Evolutionary conservation across 1,140 invertebrate species (phyloP).

Genomic region (Medauroidea extradentata): DNA sequence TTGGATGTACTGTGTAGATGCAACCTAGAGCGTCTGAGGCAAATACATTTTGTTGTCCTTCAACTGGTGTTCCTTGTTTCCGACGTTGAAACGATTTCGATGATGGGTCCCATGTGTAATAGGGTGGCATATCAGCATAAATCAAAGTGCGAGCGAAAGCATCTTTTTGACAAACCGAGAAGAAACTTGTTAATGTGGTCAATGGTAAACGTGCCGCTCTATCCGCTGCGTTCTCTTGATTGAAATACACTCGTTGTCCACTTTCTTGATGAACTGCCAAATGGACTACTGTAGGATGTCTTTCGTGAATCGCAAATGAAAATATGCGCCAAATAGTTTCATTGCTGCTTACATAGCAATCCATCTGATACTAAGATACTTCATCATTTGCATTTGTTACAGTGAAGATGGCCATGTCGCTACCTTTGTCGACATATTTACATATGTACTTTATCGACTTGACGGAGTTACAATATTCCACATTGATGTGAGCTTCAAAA

Average conservation of each 20-base stretch:
- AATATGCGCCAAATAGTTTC: not conserved
- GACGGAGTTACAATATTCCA: slow-evolving; percentile 39
- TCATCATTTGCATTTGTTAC: slow-evolving; percentile 16
- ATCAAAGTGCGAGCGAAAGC: slow-evolving; percentile 37
- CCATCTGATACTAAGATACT: slow-evolving; percentile 34
- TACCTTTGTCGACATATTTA: slow-evolving; percentile 45
- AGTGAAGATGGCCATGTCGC: slow-evolving; percentile 39
- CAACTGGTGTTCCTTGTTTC: slow-evolving; percentile 31
- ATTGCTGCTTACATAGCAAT: slow-evolving; percentile 33
- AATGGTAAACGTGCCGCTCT: slow-evolving; percentile 5
- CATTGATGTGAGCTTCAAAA: slow-evolving; percentile 40
- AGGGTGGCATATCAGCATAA: slow-evolving; percentile 37
- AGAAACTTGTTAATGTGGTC: slow-evolving; percentile 22
- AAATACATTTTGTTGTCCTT: slow-evolving; percentile 25
- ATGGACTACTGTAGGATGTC: not conserved
- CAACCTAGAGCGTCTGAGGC: slow-evolving; percentile 25
- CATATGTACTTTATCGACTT: slow-evolving; percentile 37
- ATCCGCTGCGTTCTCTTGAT: slow-evolving; percentile 19
- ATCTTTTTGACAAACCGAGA: slow-evolving; percentile 26
- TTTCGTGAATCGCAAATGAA: not conserved
- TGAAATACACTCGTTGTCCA: slow-evolving; percentile 32
- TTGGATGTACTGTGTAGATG: no score
- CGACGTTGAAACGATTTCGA: slow-evolving; percentile 26
- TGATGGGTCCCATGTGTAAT: slow-evolving; percentile 38
- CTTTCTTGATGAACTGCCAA: slow-evolving; percentile 29